Conservation (phyloP, 2,113 vertebrate genomes). For the Benthochromis sp. region DNA sequence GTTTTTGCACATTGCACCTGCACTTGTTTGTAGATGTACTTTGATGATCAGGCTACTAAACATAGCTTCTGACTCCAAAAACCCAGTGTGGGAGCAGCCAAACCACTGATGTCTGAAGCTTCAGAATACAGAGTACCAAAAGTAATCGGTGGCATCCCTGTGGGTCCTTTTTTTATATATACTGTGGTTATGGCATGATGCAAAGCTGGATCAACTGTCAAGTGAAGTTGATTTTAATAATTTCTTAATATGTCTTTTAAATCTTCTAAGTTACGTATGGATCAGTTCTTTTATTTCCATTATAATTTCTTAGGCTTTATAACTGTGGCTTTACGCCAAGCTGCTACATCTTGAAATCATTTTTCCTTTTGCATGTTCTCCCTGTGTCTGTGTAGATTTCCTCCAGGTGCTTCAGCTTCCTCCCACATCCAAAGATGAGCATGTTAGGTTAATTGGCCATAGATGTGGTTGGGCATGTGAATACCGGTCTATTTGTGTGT, state of each 20-base stretch:
- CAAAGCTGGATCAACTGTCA: not conserved
- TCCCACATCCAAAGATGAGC: not conserved
- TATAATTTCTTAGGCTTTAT: not conserved
- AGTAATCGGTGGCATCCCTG: not conserved
- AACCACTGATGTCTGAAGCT: not conserved
- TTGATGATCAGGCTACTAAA: not conserved
- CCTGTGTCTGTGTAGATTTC: not conserved
- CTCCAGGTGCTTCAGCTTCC: not conserved
- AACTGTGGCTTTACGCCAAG: accelerated
- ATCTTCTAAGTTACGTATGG: not conserved
- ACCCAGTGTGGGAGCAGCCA: not conserved
- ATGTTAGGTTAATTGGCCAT: not conserved
- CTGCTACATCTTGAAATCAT: not conserved
- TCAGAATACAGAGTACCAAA: not conserved
- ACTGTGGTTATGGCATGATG: not conserved
- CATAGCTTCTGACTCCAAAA: not conserved
- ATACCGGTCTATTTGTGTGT: not conserved
- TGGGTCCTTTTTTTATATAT: accelerated
- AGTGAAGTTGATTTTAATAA: not conserved
- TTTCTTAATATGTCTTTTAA: not conserved
- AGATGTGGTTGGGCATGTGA: not conserved
- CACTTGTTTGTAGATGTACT: not conserved
- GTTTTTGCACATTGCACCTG: not conserved
- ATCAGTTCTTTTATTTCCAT: not conserved
- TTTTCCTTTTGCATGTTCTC: not conserved